Conservation (phyloP, 2,888 invertebrate species). For the Sphecodes monilicornis region DNA sequence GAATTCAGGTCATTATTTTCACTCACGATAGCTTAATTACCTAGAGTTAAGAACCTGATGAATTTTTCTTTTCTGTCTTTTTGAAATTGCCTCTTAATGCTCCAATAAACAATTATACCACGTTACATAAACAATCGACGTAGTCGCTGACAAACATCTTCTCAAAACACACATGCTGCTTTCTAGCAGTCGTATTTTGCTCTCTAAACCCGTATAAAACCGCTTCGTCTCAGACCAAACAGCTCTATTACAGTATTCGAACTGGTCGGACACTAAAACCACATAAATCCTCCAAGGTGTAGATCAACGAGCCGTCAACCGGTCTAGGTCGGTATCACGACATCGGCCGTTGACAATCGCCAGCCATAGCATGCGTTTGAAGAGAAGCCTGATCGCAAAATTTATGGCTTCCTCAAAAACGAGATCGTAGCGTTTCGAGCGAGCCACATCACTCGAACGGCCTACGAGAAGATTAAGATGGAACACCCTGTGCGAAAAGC, state of each 20-base stretch:
- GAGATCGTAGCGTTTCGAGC: not conserved
- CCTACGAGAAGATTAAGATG: constrained; percentile 11
- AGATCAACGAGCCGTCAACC: constrained; percentile 4
- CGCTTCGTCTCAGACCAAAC: not conserved
- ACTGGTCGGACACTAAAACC: not conserved
- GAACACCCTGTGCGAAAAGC: not conserved
- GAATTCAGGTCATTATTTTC: no score
- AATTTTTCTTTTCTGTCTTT: no score
- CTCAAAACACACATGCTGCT: no score
- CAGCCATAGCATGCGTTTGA: not conserved
- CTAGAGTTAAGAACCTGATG: no score
- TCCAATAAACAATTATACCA: no score
- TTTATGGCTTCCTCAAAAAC: constrained; percentile 12
- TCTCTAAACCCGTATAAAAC: not conserved
- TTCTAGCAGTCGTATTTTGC: not conserved
- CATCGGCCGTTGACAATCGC: not conserved
- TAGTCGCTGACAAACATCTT: no score
- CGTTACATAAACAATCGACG: no score
- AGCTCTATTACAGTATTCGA: constrained; percentile 4
- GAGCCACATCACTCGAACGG: not conserved
- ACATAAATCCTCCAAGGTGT: not conserved
- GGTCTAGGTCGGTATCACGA: not conserved
- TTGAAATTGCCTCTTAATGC: no score
- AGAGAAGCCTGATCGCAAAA: not conserved
- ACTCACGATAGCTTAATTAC: no score